Evolutionary conservation across 1,140 invertebrate species (phyloP), one percentile per base, ranked within the genome.

Genomic region (Calephelis nemesis): DNA sequence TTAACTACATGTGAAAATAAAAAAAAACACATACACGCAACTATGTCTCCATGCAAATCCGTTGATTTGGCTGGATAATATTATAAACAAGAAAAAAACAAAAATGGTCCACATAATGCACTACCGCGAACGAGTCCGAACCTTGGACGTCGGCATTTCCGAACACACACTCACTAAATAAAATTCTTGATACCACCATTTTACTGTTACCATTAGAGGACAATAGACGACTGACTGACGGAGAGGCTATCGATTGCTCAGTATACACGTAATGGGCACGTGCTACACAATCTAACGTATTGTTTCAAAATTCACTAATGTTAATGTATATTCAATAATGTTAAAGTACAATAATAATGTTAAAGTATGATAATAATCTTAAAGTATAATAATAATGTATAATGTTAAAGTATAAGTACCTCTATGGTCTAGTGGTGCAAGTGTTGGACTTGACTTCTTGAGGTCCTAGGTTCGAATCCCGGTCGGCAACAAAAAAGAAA

Each of bases 41-140:
- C 68, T 71, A 67, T 73, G 68, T 70, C 65, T 73, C 65, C 68
- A 73, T 62, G 72, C 68, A 62, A 73, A 48, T 15, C 72, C 72
- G 68, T 69, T 67, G 54, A 68, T 52, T 42, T 68, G 70, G 62
- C 66, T 60, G 15, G 63, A 68, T 0, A 72, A n/a, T 10, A 65
- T 47, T 15, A 73, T 62, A 42, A 70, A 68, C 13, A 73, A 48
- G 45, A 73, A 54, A 30, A 70, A 73, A 42, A 73, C 42, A 7
- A 68, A 47, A 6, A 73, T 11, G 6, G 65, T 70, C 72, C 68
- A 73, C 45, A 73, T 12, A 47, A 67, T 69, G 42, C 11, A 47
- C 42, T 47, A 47, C 1, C 12, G 11, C 62, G 62, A 13, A 19
- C 45, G 10, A 47, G 13, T 19, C 13, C 62, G 1, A 10, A 15